Base-by-base conservation (phyloP, 2,888 invertebrate genomes). In the Graphium colonna region DNA sequence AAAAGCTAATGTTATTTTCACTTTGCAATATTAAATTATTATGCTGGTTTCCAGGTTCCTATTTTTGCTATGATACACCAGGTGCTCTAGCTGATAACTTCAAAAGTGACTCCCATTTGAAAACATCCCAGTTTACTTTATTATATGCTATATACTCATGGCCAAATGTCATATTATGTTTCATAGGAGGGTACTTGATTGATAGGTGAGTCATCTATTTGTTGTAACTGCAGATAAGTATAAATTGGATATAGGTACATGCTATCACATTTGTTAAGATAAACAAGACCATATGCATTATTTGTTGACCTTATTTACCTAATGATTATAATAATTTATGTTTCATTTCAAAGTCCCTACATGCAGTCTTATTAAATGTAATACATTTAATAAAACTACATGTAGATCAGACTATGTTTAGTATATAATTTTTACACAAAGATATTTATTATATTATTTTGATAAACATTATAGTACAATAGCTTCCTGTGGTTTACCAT, bases 21-120 rank as follows among this genome's bases (percentile, higher is more conserved):
- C n/a, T n/a, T n/a, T n/a, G n/a, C n/a, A n/a, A n/a, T n/a, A n/a
- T n/a, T n/a, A n/a, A n/a, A n/a, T n/a, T n/a, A n/a, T n/a, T n/a
- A n/a, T n/a, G n/a, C n/a, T n/a, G n/a, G n/a, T 31, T 73, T 92
- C 90, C 84, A 98, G 98, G 98, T 73, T 97, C 97, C 55, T 98
- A 97, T 83, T 99, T 98, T 81, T 98, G 98, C 81, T 99, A 97
- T 88, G 99, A 99, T 80, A 97, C 97, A 79, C 98, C 98, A 4
- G 97, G 95, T 51, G 97, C 98, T 3, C 82, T 99, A 48, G 96
- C 97, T 78, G 95, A 97, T 73, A 93, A 95, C 65, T 97, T 97
- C 77, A 94, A 93, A 70, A 81, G 90, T 61, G 98, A 98, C 73
- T 90, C 98, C 70, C 90, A 93, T 61, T 90, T 99, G 60, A 92